These are phyloP conservation scores for Lepidurus apus DNA, from an alignment of 1,140 invertebrate genomes.

Conservation along the genomic window DNA sequence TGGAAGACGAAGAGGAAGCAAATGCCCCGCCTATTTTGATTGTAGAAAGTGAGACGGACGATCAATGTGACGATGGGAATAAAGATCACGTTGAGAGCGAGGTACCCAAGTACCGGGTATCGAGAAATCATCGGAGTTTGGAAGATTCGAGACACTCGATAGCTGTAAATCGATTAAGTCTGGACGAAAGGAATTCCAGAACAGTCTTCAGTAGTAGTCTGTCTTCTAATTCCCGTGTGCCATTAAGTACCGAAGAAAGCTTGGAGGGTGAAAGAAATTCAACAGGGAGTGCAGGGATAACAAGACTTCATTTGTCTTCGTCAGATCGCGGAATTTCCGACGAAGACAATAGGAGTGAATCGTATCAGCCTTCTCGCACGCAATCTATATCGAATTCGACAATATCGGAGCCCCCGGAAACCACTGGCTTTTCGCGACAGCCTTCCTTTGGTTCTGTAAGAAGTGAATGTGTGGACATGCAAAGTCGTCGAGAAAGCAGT, in stretches of 20 bases:
- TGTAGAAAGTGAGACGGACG: not conserved
- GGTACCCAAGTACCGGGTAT: not conserved
- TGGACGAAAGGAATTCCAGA: conserved; percentile 3
- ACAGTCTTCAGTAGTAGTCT: not conserved
- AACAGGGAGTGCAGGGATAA: not conserved
- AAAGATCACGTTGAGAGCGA: not conserved
- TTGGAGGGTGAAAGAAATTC: conserved; percentile 6
- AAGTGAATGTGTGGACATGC: conserved; percentile 20
- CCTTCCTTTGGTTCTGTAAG: conserved; percentile 26
- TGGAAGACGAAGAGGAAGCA: not conserved
- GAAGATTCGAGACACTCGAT: not conserved
- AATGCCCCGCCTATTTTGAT: not conserved
- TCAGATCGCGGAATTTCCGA: not conserved
- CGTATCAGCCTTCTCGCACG: not conserved
- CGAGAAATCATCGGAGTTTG: not conserved
- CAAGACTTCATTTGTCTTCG: not conserved
- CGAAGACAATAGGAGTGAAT: conserved; percentile 6
- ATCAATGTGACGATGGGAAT: not conserved
- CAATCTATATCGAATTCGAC: not conserved
- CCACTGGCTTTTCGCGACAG: not conserved
- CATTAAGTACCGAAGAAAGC: not conserved
- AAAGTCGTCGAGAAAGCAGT: not conserved
- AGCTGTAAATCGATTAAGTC: not conserved
- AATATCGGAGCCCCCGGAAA: not conserved
- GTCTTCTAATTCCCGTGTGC: not conserved